Evolutionary conservation across 92 coral and sea anemone species (phyloP), one percentile per base, ranked within the genome.

Genomic region (Epizoanthus scotinus): DNA sequence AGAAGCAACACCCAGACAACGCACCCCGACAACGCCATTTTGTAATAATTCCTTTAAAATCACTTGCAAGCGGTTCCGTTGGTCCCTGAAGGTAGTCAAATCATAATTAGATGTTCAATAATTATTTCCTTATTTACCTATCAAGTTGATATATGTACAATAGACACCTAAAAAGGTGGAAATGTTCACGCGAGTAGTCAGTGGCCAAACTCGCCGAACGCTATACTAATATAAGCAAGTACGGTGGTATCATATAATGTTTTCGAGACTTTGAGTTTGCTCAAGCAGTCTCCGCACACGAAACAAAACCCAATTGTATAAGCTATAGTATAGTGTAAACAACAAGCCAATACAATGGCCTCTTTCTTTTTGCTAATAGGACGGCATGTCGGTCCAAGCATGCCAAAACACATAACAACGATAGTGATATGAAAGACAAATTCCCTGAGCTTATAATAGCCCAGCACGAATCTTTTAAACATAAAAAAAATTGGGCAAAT

Each of bases 291-390:
- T 40, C 59, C 36, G 31, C 63, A 24, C 47, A 36, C 12, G 2
- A 55, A 75, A 75, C 81, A 75, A 75, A 75, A 75, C 38, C n/a
- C 55, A 38, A 21, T 38, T 75, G 55, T n/a, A n/a, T n/a, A n/a
- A n/a, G n/a, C n/a, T 60, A 75, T 38, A 73, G 8, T 75, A 52
- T 50, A 71, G 4, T n/a, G 49, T 75, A 75, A 75, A 58, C 67
- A 58, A 75, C 55, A 12, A 59, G 21, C 42, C 78, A 50, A n/a
- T n/a, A n/a, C n/a, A n/a, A 44, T 24, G 44, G 78, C 22, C 53
- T 50, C 63, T 25, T 60, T 36, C 68, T 40, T 14, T 15, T 75
- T 27, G 17, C 12, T 59, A 38, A 60, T 75, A 38, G 67, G 68
- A 49, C 28, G 62, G 19, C n/a, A 24, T 1, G 36, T 21, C 66